A percentile compares a stretch with the other conserved stretches of the same genome.
Conservation (phyloP, 2,113 vertebrate species). For the Oenanthe oenanthe region DNA sequence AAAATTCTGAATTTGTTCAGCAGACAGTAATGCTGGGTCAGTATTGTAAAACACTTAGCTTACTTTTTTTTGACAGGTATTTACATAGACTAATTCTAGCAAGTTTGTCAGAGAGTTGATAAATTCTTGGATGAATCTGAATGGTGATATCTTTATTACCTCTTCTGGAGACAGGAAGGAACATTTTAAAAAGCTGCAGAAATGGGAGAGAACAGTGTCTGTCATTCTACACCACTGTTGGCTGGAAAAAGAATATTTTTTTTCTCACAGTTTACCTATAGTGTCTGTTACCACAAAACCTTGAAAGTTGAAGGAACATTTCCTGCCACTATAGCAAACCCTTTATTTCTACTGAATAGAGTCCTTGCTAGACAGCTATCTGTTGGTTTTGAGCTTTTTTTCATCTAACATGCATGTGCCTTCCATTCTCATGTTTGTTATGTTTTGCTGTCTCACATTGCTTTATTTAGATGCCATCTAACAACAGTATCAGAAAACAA, state of each 20-base stretch:
- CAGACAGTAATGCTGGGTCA: background rate
- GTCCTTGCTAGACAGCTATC: slow-evolving; percentile 76
- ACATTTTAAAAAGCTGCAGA: background rate
- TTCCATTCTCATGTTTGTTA: slow-evolving; percentile 85
- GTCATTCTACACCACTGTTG: background rate
- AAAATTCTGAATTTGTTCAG: background rate
- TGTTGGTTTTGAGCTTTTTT: slow-evolving; percentile 80
- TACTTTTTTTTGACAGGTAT: background rate
- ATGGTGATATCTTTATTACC: background rate
- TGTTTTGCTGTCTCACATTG: slow-evolving; percentile 90
- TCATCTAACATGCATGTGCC: slow-evolving; percentile 88
- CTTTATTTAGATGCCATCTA: slow-evolving; percentile 99
- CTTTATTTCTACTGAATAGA: slow-evolving; percentile 81
- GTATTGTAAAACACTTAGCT: background rate
- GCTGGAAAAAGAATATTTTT: background rate
- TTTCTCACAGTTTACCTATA: background rate
- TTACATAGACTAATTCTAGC: background rate
- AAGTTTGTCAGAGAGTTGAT: background rate
- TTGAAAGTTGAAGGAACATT: background rate
- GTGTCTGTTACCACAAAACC: background rate
- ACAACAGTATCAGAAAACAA: slow-evolving; percentile 99
- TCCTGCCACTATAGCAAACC: slow-evolving; percentile 17
- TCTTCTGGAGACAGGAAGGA: background rate
- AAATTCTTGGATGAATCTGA: background rate
- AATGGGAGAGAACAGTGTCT: background rate